Percentiles rank a stretch among this genome's conserved stretches.
These are phyloP conservation scores for Squalus acanthias DNA, from an alignment of 2,797 vertebrate species.

Conservation along the genomic window DNA sequence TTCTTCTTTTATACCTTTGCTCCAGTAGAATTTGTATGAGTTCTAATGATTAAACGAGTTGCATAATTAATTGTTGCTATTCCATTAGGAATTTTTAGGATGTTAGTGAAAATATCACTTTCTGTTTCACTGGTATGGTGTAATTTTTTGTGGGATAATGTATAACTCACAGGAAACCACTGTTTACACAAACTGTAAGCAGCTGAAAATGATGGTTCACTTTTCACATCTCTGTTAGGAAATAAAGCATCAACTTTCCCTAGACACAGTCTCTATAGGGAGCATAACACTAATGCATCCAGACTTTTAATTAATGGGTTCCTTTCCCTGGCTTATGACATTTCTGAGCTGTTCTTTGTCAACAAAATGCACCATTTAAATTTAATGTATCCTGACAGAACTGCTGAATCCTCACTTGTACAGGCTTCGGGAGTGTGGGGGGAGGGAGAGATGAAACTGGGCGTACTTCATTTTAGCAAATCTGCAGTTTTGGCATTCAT, in stretches of 20 bases:
- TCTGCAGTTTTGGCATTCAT: neutral
- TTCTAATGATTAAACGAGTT: too few species aligned
- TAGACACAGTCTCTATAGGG: neutral
- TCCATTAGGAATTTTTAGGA: neutral
- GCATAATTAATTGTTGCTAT: too few species aligned
- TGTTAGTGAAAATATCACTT: neutral
- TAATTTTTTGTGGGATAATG: neutral
- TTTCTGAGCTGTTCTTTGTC: neutral
- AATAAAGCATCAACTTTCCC: neutral
- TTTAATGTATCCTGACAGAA: slow-evolving; percentile 1
- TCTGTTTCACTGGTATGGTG: neutral
- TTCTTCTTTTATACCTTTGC: too few species aligned
- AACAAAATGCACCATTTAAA: neutral
- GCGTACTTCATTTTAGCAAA: neutral
- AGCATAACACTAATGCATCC: neutral
- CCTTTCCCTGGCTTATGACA: neutral
- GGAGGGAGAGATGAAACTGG: neutral
- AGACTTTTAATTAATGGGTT: neutral
- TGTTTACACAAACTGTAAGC: neutral
- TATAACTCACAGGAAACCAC: neutral
- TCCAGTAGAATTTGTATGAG: too few species aligned
- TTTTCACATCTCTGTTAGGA: neutral
- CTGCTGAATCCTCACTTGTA: neutral
- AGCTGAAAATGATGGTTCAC: neutral
- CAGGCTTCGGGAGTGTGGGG: neutral